Conservation (phyloP, 2,797 vertebrate species). For the Hozukius guyotensis region DNA sequence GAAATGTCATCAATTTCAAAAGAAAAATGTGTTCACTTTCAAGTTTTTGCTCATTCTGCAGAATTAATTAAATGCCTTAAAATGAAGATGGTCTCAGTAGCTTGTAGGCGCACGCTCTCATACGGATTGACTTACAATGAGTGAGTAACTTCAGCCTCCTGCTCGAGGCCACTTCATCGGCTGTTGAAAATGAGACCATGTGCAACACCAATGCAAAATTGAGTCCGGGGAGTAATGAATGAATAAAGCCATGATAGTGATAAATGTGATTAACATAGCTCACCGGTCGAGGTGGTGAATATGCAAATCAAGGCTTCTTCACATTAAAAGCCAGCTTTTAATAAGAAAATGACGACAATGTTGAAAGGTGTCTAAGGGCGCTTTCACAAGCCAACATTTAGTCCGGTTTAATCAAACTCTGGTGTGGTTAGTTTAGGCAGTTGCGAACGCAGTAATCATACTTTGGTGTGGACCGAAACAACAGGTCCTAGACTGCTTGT, state of each 20-base stretch:
- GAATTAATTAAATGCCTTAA: background rate
- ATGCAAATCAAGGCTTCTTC: conserved; percentile 23
- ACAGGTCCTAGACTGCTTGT: too few species aligned
- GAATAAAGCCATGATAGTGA: conserved; percentile 8
- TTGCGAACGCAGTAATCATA: too few species aligned
- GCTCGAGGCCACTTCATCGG: background rate
- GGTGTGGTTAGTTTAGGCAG: too few species aligned
- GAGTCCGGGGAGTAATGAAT: background rate
- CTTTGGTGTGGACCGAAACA: too few species aligned
- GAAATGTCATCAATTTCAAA: background rate
- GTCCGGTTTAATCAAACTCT: too few species aligned
- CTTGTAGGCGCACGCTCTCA: background rate
- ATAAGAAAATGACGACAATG: background rate
- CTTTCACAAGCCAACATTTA: too few species aligned
- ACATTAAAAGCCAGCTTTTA: background rate
- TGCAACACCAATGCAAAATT: background rate
- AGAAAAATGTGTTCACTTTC: background rate
- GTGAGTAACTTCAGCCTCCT: background rate
- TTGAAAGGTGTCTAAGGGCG: background rate
- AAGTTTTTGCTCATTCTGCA: background rate
- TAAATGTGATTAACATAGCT: conserved; percentile 16
- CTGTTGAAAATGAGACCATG: conserved; percentile 6
- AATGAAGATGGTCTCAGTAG: background rate
- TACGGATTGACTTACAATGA: background rate
- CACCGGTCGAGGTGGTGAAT: background rate